phyloP scores from a whole-genome alignment of 2,888 invertebrate genomes.

The Sepiola atlantica region DNA sequence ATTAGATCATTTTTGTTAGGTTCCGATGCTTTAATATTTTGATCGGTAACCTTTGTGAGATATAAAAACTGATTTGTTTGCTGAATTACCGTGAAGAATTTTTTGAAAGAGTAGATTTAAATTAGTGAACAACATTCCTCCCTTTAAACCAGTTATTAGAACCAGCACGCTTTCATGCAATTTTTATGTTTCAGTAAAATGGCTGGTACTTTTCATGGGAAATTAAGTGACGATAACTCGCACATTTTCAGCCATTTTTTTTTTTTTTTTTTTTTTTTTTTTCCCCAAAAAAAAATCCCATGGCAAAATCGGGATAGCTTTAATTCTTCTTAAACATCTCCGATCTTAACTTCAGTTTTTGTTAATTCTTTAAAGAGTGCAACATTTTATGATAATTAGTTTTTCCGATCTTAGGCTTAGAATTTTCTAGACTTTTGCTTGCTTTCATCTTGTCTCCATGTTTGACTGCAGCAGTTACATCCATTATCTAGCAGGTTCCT shows the following conservation, averaged over 20 bases:
- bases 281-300: no score
- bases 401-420: neutral
- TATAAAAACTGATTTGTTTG: no score
- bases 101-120: neutral
- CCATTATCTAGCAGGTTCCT: neutral
- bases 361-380: neutral
- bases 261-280: no score
- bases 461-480: neutral
- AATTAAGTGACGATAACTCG: neutral
- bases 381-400: neutral
- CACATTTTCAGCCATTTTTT: neutral
- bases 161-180: neutral
- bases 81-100: no score
- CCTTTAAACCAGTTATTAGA: neutral
- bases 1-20: neutral
- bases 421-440: neutral
- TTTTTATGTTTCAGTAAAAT: neutral
- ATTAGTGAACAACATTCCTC: neutral
- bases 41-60: neutral
- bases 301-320: no score
- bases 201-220: neutral
- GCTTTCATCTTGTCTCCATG: neutral
- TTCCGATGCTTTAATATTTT: neutral
- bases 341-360: neutral
- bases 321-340: neutral